Evolutionary conservation across 2,888 invertebrate species (phyloP).

Genomic region (Capitulum mitella): DNA sequence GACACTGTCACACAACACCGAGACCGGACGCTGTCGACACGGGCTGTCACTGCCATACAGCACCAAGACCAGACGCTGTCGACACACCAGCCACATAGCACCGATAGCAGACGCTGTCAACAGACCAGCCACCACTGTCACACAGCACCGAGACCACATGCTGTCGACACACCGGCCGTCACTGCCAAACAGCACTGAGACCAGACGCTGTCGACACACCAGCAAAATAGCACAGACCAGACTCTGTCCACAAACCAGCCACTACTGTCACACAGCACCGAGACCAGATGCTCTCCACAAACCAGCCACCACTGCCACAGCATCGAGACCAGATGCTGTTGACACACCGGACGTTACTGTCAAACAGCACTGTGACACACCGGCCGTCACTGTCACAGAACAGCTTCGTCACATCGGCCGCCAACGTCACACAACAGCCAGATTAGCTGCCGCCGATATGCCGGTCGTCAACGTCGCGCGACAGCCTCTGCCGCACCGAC

Average conservation of each 20-base stretch:
- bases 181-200: background rate
- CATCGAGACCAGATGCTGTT: too few species aligned
- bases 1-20: too few species aligned
- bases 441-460: conserved; percentile 33
- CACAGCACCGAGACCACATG: conserved; percentile 39
- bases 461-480: background rate
- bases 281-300: too few species aligned
- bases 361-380: conserved; percentile 38
- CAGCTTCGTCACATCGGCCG: too few species aligned
- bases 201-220: too few species aligned
- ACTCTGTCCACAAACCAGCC: conserved; percentile 27
- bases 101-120: conserved; percentile 37
- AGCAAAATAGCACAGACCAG: conserved; percentile 40
- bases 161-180: background rate
- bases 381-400: background rate
- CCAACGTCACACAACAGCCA: too few species aligned
- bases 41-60: background rate
- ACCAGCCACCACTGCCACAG: too few species aligned
- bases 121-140: too few species aligned
- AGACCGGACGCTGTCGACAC: conserved; percentile 35
- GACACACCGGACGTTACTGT: too few species aligned
- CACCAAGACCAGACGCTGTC: too few species aligned
- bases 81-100: too few species aligned
- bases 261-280: background rate
- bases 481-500: too few species aligned